A percentile compares a stretch with the other conserved stretches of the same genome.
These are phyloP conservation scores for Gnatocerus cornutus DNA, from an alignment of 2,888 invertebrate genomes.

Conservation along the genomic window DNA sequence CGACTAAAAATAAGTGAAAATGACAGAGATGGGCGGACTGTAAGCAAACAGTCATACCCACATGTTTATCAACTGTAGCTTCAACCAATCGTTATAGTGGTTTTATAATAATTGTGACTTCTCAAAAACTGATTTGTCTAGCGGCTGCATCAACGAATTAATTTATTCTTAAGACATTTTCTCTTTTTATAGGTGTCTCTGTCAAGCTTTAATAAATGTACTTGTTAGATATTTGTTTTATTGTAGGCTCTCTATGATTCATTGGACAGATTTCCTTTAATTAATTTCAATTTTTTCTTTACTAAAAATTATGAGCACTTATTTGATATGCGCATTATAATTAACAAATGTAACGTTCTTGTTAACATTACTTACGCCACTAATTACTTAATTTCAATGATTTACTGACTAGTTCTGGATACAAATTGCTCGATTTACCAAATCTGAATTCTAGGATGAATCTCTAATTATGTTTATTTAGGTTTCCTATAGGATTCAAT, in stretches of 20 bases:
- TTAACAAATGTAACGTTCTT: slow-evolving; percentile 48
- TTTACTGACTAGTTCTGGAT: slow-evolving; percentile 38
- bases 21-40: slow-evolving; percentile 55
- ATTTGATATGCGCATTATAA: slow-evolving; percentile 45
- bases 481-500: slow-evolving; percentile 33
- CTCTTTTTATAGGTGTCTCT: slow-evolving; percentile 35
- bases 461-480: slow-evolving; percentile 43
- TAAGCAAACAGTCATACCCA: slow-evolving; percentile 54
- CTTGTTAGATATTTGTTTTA: slow-evolving; percentile 41
- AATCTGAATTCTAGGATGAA: slow-evolving; percentile 11
- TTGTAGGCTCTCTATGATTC: slow-evolving; percentile 37
- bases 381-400: slow-evolving; percentile 41
- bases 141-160: slow-evolving; percentile 50
- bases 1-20: slow-evolving; percentile 47
- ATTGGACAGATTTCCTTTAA: slow-evolving; percentile 49
- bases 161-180: slow-evolving; percentile 50
- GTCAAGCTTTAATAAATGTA: slow-evolving; percentile 38
- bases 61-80: slow-evolving; percentile 53
- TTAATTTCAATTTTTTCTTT: slow-evolving; percentile 45
- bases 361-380: slow-evolving; percentile 44
- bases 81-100: slow-evolving; percentile 55
- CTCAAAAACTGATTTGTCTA: slow-evolving; percentile 56
- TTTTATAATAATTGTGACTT: slow-evolving; percentile 54
- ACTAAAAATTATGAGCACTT: slow-evolving; percentile 28
- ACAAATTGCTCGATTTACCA: slow-evolving; percentile 14